Conservation (phyloP, 2,113 vertebrate species). For the Rhinopomastus cyanomelas region DNA sequence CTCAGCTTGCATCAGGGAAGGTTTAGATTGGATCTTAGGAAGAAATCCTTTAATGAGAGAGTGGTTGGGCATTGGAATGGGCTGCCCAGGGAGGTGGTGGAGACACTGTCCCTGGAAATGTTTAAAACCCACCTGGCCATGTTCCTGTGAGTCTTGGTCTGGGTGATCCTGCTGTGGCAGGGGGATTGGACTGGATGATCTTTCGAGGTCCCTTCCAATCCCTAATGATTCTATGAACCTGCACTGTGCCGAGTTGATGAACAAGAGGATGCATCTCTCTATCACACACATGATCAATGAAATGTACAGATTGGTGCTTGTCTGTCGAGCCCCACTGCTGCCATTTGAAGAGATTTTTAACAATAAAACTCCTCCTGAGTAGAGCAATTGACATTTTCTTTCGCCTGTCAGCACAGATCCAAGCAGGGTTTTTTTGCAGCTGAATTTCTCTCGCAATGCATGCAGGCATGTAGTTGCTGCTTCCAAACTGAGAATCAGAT, state of each 20-base stretch:
- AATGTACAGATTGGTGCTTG: background rate
- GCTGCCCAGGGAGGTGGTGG: too few species aligned
- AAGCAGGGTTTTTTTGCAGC: background rate
- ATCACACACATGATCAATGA: background rate
- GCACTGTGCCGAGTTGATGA: background rate
- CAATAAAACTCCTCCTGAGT: background rate
- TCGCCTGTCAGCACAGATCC: background rate
- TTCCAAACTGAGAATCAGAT: constrained; percentile 59
- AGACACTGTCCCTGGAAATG: too few species aligned
- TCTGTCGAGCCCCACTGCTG: background rate
- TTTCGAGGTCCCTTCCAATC: too few species aligned
- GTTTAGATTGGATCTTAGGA: too few species aligned
- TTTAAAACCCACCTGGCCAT: too few species aligned
- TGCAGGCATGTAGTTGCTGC: background rate
- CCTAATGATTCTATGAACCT: too few species aligned
- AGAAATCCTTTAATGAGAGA: too few species aligned
- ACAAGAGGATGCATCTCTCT: background rate
- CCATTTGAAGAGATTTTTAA: background rate
- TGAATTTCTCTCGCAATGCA: background rate
- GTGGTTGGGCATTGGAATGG: too few species aligned
- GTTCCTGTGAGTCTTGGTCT: too few species aligned
- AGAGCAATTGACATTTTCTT: constrained; percentile 3
- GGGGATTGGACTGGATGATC: too few species aligned
- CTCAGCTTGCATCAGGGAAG: too few species aligned
- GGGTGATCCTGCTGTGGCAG: too few species aligned